Conservation (phyloP, 2,888 invertebrate genomes). For the Chloroclystis v-ata region DNA sequence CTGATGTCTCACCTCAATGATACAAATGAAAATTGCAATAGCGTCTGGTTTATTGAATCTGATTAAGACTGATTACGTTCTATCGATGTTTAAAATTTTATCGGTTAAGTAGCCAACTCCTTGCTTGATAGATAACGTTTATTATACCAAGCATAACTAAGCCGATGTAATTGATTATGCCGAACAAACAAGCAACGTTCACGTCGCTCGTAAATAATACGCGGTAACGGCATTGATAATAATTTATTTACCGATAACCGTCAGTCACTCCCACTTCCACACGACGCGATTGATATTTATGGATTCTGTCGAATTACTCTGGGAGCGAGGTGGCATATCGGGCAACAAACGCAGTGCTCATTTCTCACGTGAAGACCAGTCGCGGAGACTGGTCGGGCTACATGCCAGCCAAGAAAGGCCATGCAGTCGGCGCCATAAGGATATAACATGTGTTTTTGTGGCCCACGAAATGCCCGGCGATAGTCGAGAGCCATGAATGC, state of each 20-base stretch:
- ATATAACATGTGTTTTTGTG: slow-evolving; percentile 62
- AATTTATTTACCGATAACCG: slow-evolving; percentile 22
- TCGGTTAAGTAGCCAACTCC: not conserved
- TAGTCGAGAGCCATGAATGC: slow-evolving; percentile 45
- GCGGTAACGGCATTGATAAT: slow-evolving; percentile 9
- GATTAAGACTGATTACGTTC: slow-evolving; percentile 1
- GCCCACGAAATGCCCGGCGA: slow-evolving; percentile 45
- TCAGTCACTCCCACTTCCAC: slow-evolving; percentile 30
- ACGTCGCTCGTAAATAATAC: slow-evolving; percentile 14
- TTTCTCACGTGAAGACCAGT: slow-evolving; percentile 70
- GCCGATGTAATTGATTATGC: slow-evolving; percentile 14
- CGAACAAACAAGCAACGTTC: slow-evolving; percentile 16
- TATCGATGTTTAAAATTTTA: not conserved
- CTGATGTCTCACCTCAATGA: slow-evolving; percentile 18
- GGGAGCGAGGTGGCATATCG: slow-evolving; percentile 53
- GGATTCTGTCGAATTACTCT: slow-evolving; percentile 40
- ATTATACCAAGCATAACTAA: slow-evolving; percentile 2
- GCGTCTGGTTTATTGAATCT: not conserved
- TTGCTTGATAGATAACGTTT: not conserved
- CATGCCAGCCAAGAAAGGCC: slow-evolving; percentile 71
- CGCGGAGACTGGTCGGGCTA: slow-evolving; percentile 54
- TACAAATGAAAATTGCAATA: not conserved
- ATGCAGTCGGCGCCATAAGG: slow-evolving; percentile 59
- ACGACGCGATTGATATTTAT: slow-evolving; percentile 32
- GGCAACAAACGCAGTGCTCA: slow-evolving; percentile 55